A percentile compares a stretch with the other conserved stretches of the same genome.
Conservation (phyloP, 1,140 invertebrate species). For the Thaumatotibia leucotreta region DNA sequence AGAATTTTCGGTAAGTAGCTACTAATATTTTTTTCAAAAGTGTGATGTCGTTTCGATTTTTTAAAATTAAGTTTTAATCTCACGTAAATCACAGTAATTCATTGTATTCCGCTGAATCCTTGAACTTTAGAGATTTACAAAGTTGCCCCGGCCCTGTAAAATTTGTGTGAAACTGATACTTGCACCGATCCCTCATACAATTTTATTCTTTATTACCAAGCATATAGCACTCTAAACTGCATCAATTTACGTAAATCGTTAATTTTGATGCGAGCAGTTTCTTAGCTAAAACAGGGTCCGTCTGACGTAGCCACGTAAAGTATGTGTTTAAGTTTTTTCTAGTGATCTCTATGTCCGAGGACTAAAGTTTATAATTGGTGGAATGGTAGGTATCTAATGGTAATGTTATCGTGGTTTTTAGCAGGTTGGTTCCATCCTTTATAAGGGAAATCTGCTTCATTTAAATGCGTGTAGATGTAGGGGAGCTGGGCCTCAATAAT, state of each 20-base stretch:
- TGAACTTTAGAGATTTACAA: neutral
- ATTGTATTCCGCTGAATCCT: neutral
- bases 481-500: conserved; percentile 22
- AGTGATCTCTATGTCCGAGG: neutral
- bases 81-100: neutral
- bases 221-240: conserved; percentile 12
- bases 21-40: too few relatives aligned
- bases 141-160: neutral
- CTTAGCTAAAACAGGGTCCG: conserved; percentile 25
- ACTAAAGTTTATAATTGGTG: neutral
- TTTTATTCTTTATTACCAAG: conserved; percentile 8
- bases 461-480: conserved; percentile 29
- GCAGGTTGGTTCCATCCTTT: conserved; percentile 38
- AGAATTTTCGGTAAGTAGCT: too few relatives aligned
- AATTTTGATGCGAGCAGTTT: conserved; percentile 31
- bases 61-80: neutral
- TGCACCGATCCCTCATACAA: neutral
- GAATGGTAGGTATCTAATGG: neutral
- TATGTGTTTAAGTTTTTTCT: neutral
- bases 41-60: neutral
- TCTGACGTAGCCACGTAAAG: conserved; percentile 12
- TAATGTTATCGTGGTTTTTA: conserved; percentile 16
- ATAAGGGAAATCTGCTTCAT: conserved; percentile 46
- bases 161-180: conserved; percentile 4
- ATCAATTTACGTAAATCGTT: conserved; percentile 16